phyloP scores from a whole-genome alignment of 1,140 invertebrate species.

The Drosophila tristis region DNA sequence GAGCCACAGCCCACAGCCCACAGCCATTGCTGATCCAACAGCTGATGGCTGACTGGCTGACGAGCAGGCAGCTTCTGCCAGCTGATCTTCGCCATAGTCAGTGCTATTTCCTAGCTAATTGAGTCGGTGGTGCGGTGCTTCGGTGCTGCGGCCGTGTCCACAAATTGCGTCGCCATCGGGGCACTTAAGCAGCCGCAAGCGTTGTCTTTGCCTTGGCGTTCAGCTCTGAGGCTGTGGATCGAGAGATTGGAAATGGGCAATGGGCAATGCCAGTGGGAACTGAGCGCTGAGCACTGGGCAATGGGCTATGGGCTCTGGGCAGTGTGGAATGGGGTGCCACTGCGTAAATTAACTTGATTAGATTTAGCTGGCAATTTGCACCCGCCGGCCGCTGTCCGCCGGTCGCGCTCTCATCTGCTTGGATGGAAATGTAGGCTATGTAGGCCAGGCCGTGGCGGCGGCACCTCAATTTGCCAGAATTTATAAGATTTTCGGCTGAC shows the following conservation, averaged over 20 bases:
- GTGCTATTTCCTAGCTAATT: slow-evolving; percentile 16
- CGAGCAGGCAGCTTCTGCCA: slow-evolving; percentile 20
- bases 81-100: neutral
- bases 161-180: slow-evolving; percentile 35
- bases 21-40: slow-evolving; percentile 9
- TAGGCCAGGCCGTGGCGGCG: slow-evolving; percentile 19
- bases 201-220: slow-evolving; percentile 31
- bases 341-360: slow-evolving; percentile 79
- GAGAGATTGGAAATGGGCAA: slow-evolving; percentile 5
- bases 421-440: slow-evolving; percentile 15
- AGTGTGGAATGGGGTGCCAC: slow-evolving; percentile 31
- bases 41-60: slow-evolving; percentile 9
- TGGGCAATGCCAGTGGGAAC: slow-evolving; percentile 8
- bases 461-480: slow-evolving; percentile 8
- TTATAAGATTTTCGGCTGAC: neutral
- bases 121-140: neutral
- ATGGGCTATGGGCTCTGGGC: slow-evolving; percentile 18
- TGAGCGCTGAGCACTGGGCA: neutral
- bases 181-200: slow-evolving; percentile 13
- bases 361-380: slow-evolving; percentile 74
- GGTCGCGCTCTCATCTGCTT: slow-evolving; percentile 36
- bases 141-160: neutral
- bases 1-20: neutral
- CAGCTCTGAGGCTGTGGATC: slow-evolving; percentile 9
- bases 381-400: neutral